Evolutionary conservation across 37 sponge, comb jelly and placozoan species (phyloP).

Genomic region (Amphimedon queenslandica): DNA sequence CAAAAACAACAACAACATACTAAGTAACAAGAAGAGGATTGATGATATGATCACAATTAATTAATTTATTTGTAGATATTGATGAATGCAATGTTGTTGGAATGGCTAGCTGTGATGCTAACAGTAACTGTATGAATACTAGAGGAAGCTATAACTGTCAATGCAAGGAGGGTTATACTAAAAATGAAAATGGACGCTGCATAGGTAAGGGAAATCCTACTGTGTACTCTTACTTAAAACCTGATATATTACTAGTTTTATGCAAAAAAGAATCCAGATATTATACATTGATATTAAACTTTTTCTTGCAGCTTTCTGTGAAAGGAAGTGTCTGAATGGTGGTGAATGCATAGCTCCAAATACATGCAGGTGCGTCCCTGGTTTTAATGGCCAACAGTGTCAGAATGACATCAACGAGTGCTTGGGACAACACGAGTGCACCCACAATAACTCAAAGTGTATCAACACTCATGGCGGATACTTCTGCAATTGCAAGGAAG

Average conservation of each 20-base stretch:
- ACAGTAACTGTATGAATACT: neutral
- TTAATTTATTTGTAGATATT: neutral
- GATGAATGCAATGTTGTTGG: neutral
- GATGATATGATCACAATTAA: neutral
- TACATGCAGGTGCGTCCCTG: neutral
- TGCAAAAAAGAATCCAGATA: no score
- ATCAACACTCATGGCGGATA: constrained; percentile 7
- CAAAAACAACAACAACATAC: no score
- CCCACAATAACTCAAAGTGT: neutral
- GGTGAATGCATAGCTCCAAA: neutral
- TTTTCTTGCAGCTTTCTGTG: neutral
- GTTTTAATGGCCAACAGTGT: neutral
- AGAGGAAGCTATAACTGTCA: neutral
- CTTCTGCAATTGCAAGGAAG: constrained; percentile 11
- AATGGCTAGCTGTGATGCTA: neutral
- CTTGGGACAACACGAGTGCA: neutral
- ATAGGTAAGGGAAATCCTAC: no score
- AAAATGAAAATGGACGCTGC: no score
- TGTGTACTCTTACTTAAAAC: no score
- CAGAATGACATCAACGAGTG: constrained; percentile 15
- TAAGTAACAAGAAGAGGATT: no score
- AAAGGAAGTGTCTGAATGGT: neutral
- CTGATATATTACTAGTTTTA: no score
- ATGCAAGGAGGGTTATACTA: no score
- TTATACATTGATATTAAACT: no score